Base-by-base conservation (phyloP, 2,797 vertebrate genomes). In the Geotrypetes seraphini region DNA sequence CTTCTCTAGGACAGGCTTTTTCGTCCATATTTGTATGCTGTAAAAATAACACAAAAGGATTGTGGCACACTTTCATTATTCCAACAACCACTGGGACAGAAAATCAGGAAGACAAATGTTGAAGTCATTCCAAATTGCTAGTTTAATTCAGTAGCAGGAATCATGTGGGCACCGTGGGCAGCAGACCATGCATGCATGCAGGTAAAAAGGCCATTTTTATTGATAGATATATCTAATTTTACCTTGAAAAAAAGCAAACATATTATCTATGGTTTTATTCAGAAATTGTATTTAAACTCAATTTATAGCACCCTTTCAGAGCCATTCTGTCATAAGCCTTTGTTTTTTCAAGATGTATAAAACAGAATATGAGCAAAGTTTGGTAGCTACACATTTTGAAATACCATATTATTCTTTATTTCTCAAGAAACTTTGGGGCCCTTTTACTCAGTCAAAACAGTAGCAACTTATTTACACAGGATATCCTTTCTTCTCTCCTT, bases 241-340 rank as follows among this genome's bases (percentile, higher is more conserved):
- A 71, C 50, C 60, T 54, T 45, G 43, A 56, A 48, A 56, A 71
- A 71, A 56, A n/a, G n/a, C 51, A 67, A 72, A 69, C 53, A 66
- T 31, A 25, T 37, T 44, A 53, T 60, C 57, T 63, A 52, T 46
- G 45, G 61, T 63, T 49, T 31, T 31, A 29, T 71, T 53, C 47
- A 60, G 71, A 77, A 69, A 59, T 51, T 69, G 38, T 53, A 52
- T 38, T 53, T 35, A 29, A 57, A 56, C 53, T 60, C 45, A 33
- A 57, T 41, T 58, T 53, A 30, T 44, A 57, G 47, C 48, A 57
- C 24, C 17, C 45, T 40, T 59, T 55, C 22, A 58, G 55, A 57
- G 25, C 24, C 3, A 2, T 54, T 64, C n/a, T 50, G 49, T 62
- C 53, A 57, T 39, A 55, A 43, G 25, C 1, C 53, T 60, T 38